Percentiles rank a stretch among this genome's conserved stretches.
These are phyloP conservation scores for Atta colombica DNA, from an alignment of 1,140 invertebrate genomes.

Conservation along the genomic window DNA sequence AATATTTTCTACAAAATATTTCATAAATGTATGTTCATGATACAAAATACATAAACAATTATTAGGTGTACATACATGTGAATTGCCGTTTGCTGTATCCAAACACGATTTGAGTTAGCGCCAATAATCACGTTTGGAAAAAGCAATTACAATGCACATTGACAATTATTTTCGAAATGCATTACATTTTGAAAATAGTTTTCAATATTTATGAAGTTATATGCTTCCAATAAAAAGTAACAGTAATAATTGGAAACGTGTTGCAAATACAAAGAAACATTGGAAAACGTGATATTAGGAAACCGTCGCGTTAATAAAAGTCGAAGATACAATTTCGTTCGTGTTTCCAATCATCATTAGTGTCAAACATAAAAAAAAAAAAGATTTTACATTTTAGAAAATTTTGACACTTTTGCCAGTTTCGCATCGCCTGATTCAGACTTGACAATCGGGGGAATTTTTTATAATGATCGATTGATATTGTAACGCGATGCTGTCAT, in stretches of 20 bases:
- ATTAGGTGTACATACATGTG: slow-evolving; percentile 40
- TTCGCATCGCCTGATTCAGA: neutral
- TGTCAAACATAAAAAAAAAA: neutral
- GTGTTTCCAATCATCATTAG: neutral
- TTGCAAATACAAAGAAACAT: neutral
- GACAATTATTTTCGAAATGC: neutral
- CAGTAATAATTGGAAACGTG: neutral
- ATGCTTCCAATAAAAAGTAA: neutral
- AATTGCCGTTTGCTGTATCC: neutral
- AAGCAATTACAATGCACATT: neutral
- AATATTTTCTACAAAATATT: slow-evolving; percentile 67
- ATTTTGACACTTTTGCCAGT: neutral
- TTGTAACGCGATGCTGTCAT: neutral
- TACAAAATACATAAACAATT: slow-evolving; percentile 66
- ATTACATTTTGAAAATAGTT: slow-evolving; percentile 2
- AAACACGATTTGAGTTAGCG: neutral
- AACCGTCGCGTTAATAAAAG: neutral
- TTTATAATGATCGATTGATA: slow-evolving; percentile 19
- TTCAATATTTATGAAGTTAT: neutral
- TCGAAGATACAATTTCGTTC: neutral
- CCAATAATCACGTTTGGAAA: neutral
- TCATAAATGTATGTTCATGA: slow-evolving; percentile 64
- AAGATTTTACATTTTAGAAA: neutral
- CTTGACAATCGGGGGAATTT: neutral
- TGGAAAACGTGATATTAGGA: neutral